Evolutionary conservation across 2,113 vertebrate species (phyloP).

Genomic region (Protobothrops flavoviridis): DNA sequence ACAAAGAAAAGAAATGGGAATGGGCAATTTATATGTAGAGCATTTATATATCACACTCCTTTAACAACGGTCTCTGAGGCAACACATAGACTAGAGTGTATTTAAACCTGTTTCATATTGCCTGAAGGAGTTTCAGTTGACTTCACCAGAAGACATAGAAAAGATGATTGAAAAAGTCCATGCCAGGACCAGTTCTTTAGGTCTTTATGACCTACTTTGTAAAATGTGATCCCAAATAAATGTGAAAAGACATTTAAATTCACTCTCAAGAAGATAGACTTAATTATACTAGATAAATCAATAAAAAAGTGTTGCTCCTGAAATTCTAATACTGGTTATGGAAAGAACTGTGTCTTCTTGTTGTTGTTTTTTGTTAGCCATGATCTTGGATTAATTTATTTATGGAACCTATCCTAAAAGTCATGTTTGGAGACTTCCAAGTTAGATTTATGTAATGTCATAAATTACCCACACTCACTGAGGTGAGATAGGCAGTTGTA

Average conservation of each 20-base stretch:
- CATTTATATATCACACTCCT: neutral
- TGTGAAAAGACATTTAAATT: neutral
- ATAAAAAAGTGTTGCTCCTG: neutral
- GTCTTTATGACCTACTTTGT: neutral
- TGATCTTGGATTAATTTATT: neutral
- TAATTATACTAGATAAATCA: neutral
- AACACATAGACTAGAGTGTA: neutral
- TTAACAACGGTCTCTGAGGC: neutral
- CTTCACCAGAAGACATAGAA: neutral
- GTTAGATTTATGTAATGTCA: neutral
- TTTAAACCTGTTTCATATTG: neutral
- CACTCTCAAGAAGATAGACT: neutral
- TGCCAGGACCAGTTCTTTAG: neutral
- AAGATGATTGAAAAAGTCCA: neutral
- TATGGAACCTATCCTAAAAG: neutral
- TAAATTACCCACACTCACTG: neutral
- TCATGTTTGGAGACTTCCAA: neutral
- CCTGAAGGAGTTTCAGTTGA: neutral
- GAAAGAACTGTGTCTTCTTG: neutral
- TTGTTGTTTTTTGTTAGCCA: neutral
- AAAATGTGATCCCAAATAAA: neutral
- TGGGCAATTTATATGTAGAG: neutral
- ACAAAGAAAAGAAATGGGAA: neutral
- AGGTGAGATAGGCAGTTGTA: neutral
- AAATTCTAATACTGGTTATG: neutral